These are phyloP conservation scores for Typhlichthys eigenmanni DNA, from an alignment of 2,797 vertebrate species.

Conservation along the genomic window DNA sequence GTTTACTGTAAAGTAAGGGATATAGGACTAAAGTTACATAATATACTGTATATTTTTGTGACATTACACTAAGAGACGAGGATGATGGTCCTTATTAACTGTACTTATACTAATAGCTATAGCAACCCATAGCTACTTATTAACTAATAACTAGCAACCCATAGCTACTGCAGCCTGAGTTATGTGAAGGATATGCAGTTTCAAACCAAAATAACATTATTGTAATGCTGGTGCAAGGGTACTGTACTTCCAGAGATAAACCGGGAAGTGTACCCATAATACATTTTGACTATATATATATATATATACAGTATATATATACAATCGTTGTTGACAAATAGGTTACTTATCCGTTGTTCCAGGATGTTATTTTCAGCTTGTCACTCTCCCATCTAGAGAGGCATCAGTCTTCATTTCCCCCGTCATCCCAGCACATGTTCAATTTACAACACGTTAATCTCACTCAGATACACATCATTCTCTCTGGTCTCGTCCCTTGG, in stretches of 20 bases:
- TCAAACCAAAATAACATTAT: too few species aligned
- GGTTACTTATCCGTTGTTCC: constrained; percentile 32
- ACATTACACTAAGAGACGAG: constrained; percentile 65
- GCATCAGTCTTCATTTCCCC: constrained; percentile 59
- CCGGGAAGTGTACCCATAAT: not conserved
- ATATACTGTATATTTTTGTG: constrained; percentile 48
- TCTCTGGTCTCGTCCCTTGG: constrained; percentile 44
- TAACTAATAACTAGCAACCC: constrained; percentile 27
- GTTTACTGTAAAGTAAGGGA: constrained; percentile 62
- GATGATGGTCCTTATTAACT: constrained; percentile 57
- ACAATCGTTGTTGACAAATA: constrained; percentile 30
- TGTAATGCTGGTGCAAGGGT: too few species aligned
- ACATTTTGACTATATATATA: not conserved
- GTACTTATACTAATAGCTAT: constrained; percentile 26
- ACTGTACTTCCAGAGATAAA: too few species aligned
- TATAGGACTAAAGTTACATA: constrained; percentile 62
- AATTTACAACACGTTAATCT: constrained; percentile 68
- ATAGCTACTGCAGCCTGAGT: constrained; percentile 47
- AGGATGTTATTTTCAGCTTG: constrained; percentile 52
- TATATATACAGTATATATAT: too few species aligned
- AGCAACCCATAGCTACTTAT: too few species aligned
- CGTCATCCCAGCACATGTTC: constrained; percentile 66
- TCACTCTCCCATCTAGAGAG: constrained; percentile 53
- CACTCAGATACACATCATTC: constrained; percentile 52
- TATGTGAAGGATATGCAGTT: too few species aligned